These are phyloP conservation scores for Dryococelus australis DNA, from an alignment of 2,888 invertebrate species.

Conservation along the genomic window DNA sequence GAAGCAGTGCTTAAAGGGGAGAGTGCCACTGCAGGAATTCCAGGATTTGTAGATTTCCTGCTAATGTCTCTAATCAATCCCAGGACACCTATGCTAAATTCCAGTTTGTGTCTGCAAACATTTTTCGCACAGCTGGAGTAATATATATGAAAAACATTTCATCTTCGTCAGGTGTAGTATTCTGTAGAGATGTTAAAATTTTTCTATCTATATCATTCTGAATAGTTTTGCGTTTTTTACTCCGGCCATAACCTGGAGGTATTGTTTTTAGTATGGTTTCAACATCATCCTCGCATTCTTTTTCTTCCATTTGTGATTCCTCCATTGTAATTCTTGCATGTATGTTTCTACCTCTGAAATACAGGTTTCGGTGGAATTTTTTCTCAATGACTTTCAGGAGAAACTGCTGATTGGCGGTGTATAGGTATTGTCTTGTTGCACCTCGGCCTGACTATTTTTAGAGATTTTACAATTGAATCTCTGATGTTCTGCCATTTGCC, in stretches of 20 bases:
- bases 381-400: background rate
- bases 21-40: background rate
- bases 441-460: background rate
- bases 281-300: background rate
- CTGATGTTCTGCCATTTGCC: background rate
- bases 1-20: background rate
- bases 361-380: background rate
- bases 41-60: background rate
- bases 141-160: background rate
- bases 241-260: background rate
- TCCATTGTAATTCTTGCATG: background rate
- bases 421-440: background rate
- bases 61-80: background rate
- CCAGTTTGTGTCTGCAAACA: background rate
- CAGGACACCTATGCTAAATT: background rate
- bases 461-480: background rate
- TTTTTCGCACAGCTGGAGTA: background rate
- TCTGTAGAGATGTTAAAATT: background rate
- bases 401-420: background rate
- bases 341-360: background rate
- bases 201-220: background rate
- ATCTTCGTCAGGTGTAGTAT: background rate
- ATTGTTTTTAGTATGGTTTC: background rate
- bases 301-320: background rate
- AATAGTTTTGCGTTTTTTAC: background rate